A percentile compares a stretch with the other conserved stretches of the same genome.
Conservation (phyloP, 2,113 vertebrate genomes). For the Phainopepla nitens region DNA sequence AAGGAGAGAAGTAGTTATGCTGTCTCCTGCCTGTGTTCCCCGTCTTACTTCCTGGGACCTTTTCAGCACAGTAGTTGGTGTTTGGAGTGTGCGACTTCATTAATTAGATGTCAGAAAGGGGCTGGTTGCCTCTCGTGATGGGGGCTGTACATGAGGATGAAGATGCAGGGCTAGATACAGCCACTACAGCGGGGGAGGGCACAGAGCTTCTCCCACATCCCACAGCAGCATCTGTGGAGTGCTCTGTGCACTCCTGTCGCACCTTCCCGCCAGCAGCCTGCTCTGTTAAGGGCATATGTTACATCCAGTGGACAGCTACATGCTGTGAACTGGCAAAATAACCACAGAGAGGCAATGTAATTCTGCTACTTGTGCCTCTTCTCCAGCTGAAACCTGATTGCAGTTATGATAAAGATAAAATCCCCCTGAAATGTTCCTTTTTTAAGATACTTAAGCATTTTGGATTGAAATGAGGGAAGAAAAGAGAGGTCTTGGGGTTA, state of each 20-base stretch:
- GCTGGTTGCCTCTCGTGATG: background rate
- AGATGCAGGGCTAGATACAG: background rate
- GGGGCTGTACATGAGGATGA: background rate
- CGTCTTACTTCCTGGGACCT: fast-evolving
- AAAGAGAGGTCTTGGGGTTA: background rate
- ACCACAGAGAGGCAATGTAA: background rate
- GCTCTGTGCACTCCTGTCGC: background rate
- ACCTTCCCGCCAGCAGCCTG: background rate
- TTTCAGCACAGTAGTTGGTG: background rate
- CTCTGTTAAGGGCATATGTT: background rate
- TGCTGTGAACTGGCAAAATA: background rate
- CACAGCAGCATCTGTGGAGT: background rate
- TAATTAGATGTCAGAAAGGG: background rate
- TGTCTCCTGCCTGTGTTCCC: fast-evolving
- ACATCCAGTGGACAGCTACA: background rate
- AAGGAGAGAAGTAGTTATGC: background rate
- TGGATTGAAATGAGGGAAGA: background rate
- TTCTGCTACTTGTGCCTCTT: background rate
- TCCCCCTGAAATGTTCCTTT: background rate
- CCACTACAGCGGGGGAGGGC: background rate
- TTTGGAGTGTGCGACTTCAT: background rate
- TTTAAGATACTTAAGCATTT: background rate
- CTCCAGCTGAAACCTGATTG: background rate
- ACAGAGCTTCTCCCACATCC: background rate
- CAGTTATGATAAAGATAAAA: background rate